Base-by-base conservation (phyloP, 2,797 vertebrate genomes). In the Dermochelys coriacea region DNA sequence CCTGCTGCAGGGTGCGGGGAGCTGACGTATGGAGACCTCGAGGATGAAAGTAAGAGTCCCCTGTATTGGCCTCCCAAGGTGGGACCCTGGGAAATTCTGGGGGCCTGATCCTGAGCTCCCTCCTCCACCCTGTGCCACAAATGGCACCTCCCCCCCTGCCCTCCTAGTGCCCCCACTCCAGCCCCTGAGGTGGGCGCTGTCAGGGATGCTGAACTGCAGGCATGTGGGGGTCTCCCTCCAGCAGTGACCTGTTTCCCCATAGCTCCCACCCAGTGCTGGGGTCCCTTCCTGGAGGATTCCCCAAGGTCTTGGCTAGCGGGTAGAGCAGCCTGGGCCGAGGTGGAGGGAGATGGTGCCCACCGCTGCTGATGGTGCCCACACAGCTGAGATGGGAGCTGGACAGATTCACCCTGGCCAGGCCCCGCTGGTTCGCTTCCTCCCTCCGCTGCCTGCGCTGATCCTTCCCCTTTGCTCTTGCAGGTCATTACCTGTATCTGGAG, bases 381-480 rank as follows among this genome's bases (percentile, higher is more conserved):
- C 52, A 34, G 12, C 34, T 34, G 71, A 47, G 37, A 25, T 10
- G 10, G 68, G n/a, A 49, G 74, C 45, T 68, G 45, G 50, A 52
- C 78, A 19, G 49, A 27, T 15, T 21, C 51, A 23, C 8, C 45
- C 78, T n/a, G 19, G 11, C n/a, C 78, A 5, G 29, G 1, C 12
- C 29, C 3, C 3, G 55, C 68, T 3, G 0, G 27, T 2, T 0
- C 2, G 8, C 3, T 47, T 54, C 34, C 57, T 0, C 0, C 0
- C 2, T 37, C 34, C 51, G n/a, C 85, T 64, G 45, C 10, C 37
- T 27, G 11, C 0, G 2, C 52, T 3, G 0, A 21, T 0, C 0
- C 49, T 23, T 15, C 5, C 75, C 1, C 0, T 90, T 86, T 95
- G 54, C 79, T 71, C 74, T 89, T 86, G 61, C 92, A 95, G 88